These are phyloP conservation scores for Riparia riparia DNA, from an alignment of 2,113 vertebrate genomes.

Conservation along the genomic window DNA sequence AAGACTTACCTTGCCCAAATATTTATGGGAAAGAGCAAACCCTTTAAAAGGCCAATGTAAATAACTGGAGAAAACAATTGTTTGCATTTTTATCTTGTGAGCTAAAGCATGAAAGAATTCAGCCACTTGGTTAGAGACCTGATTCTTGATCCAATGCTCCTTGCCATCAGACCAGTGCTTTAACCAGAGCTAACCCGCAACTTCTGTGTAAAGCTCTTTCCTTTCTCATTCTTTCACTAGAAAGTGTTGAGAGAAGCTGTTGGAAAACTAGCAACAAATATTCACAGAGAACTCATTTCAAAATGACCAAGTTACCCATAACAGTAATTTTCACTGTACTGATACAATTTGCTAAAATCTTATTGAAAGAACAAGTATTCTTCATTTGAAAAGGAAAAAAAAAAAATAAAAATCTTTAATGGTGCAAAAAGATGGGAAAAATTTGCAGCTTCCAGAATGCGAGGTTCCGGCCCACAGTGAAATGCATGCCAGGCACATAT, in stretches of 20 bases:
- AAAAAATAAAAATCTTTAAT: not conserved
- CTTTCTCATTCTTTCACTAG: not conserved
- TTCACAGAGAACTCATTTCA: not conserved
- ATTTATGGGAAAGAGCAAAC: not conserved
- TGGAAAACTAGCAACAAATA: not conserved
- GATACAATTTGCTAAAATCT: not conserved
- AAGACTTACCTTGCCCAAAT: not conserved
- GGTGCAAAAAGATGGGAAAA: not conserved
- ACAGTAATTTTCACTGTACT: not conserved
- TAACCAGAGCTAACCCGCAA: not conserved
- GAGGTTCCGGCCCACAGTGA: not conserved
- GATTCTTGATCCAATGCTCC: not conserved
- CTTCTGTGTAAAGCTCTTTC: not conserved
- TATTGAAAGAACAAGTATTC: not conserved
- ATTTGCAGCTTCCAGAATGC: not conserved
- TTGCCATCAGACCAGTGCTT: not conserved
- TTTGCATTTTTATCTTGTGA: not conserved
- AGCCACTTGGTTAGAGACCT: not conserved
- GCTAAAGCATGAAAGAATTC: not conserved
- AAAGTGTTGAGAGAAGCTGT: not conserved
- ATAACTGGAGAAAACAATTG: not conserved
- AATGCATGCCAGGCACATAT: not conserved
- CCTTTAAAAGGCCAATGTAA: not conserved
- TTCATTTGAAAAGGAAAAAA: not conserved
- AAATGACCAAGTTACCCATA: not conserved